Percentiles rank a stretch among this genome's conserved stretches.
Conservation (phyloP, 2,113 vertebrate genomes). For the Geococcyx californianus region DNA sequence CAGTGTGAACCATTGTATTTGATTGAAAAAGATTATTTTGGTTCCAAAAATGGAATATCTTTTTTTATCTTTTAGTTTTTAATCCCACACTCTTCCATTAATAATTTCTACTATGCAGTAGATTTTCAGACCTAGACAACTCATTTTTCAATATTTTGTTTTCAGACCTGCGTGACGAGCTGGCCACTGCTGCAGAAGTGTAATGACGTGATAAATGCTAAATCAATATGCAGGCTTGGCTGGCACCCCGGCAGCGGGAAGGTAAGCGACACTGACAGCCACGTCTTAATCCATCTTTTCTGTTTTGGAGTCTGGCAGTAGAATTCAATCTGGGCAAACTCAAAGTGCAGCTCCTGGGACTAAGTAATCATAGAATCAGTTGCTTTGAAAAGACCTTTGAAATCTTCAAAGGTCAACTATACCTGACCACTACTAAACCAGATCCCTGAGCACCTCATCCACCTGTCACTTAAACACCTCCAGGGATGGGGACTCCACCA, state of each 20-base stretch:
- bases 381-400: too few species aligned
- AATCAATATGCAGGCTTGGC: constrained; percentile 90
- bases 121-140: constrained; percentile 19
- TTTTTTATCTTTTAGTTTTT: not conserved
- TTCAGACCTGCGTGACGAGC: constrained; percentile 81
- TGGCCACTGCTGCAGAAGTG: constrained; percentile 89
- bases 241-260: constrained; percentile 88
- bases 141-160: not conserved
- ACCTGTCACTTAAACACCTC: too few species aligned
- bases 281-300: not conserved
- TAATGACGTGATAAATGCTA: constrained; percentile 88
- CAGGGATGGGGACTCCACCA: too few species aligned
- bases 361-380: not conserved
- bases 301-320: not conserved
- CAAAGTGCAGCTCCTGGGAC: not conserved
- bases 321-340: not conserved
- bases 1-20: not conserved
- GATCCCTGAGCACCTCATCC: too few species aligned
- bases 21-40: not conserved
- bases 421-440: too few species aligned
- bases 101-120: not conserved
- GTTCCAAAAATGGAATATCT: not conserved
- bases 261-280: constrained; percentile 70
- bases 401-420: too few species aligned
- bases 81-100: not conserved